Evolutionary conservation across 92 coral and sea anemone genomes (phyloP).

Genomic region (Blastomussa wellsi): DNA sequence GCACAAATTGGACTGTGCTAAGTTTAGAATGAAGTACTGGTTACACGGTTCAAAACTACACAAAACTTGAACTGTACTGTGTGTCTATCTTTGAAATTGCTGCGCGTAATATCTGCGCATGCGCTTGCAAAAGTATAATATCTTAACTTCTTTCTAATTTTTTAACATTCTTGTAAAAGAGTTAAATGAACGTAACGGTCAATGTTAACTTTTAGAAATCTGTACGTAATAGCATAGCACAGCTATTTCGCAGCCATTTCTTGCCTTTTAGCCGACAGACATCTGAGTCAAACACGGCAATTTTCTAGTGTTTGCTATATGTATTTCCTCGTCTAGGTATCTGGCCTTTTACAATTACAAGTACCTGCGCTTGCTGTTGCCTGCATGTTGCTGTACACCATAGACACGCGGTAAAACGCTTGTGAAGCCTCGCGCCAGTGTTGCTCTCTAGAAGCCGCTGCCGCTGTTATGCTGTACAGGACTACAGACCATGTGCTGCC

Average conservation of each 20-base stretch:
- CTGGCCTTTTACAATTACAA: neutral
- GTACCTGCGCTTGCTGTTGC: conserved; percentile 72
- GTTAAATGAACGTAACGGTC: neutral
- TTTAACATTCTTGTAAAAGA: neutral
- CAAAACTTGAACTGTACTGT: neutral
- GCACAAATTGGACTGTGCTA: neutral
- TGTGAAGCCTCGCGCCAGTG: conserved; percentile 91
- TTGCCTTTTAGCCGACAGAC: neutral
- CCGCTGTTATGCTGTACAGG: conserved; percentile 72
- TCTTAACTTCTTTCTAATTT: neutral
- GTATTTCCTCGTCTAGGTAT: neutral
- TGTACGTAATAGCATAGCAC: neutral
- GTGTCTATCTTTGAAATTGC: neutral
- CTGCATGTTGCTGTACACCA: conserved; percentile 83
- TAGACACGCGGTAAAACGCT: conserved; percentile 85
- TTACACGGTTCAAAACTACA: neutral
- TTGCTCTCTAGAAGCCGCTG: conserved; percentile 84
- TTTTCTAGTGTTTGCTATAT: neutral
- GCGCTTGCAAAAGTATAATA: neutral
- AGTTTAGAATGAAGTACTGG: neutral
- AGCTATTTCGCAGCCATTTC: neutral
- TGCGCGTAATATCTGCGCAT: neutral
- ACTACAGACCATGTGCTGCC: conserved; percentile 79
- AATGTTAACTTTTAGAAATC: neutral
- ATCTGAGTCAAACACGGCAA: neutral